These are phyloP conservation scores for Euleptes europaea DNA, from an alignment of 2,113 vertebrate genomes.

Conservation along the genomic window DNA sequence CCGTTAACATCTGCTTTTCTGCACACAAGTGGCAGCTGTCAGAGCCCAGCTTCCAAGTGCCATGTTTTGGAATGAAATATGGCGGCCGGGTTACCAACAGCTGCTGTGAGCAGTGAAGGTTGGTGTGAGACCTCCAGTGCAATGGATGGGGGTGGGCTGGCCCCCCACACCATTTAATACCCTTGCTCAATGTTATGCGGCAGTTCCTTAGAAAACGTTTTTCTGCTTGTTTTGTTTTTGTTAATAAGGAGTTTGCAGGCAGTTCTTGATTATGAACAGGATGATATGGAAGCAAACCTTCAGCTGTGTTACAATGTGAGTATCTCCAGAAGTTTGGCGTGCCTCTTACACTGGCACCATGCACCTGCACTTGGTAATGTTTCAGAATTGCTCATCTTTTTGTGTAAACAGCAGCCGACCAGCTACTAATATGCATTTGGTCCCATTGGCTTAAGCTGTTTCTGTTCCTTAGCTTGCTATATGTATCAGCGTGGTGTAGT, in stretches of 20 bases:
- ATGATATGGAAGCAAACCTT: conserved; percentile 52
- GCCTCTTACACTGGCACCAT: background rate
- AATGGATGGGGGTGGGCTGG: background rate
- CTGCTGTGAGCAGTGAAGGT: background rate
- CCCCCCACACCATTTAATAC: background rate
- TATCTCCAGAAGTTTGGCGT: conserved; percentile 31
- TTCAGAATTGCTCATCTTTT: too few species aligned
- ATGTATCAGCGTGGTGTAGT: background rate
- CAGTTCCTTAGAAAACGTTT: background rate
- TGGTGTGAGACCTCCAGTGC: background rate
- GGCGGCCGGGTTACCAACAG: background rate
- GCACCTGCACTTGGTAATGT: background rate
- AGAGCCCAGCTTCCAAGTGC: background rate
- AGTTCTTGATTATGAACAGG: conserved; percentile 69
- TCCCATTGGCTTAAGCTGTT: background rate
- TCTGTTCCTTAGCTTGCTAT: background rate
- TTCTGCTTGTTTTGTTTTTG: conserved; percentile 18
- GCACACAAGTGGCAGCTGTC: too few species aligned
- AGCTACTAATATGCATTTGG: background rate
- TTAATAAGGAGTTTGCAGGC: conserved; percentile 65
- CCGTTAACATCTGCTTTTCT: too few species aligned
- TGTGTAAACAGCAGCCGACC: background rate
- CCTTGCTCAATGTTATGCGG: background rate
- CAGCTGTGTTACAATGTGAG: conserved; percentile 70
- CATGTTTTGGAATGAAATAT: background rate